Evolutionary conservation across 2,888 invertebrate species (phyloP).

Genomic region (Ornithoptera alexandrae): DNA sequence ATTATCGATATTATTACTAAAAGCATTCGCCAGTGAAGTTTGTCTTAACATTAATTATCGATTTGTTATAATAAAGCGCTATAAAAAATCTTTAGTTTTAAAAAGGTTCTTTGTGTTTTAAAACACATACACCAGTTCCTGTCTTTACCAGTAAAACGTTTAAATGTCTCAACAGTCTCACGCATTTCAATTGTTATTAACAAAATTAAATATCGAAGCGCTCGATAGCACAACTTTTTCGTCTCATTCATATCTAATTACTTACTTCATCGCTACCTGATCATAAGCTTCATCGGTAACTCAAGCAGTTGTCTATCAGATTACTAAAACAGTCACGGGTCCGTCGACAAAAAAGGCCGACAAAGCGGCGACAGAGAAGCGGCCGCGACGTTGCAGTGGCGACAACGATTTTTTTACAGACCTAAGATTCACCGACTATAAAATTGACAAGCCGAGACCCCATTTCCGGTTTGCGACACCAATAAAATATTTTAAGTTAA

Average conservation of each 20-base stretch:
- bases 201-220: constrained; percentile 5
- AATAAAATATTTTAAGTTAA: no score
- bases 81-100: no score
- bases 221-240: constrained; percentile 33
- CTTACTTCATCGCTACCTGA: constrained; percentile 71
- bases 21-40: no score
- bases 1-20: no score
- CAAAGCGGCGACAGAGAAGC: constrained; percentile 56
- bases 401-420: constrained; percentile 55
- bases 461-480: no score
- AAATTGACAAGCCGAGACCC: background rate
- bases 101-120: no score
- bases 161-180: constrained; percentile 1
- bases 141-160: no score
- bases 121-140: no score
- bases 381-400: constrained; percentile 51
- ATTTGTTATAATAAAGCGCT: no score
- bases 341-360: constrained; percentile 70
- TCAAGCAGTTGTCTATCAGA: constrained; percentile 66
- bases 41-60: no score
- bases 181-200: constrained; percentile 6
- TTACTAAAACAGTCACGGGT: constrained; percentile 78
- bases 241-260: constrained; percentile 57
- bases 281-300: constrained; percentile 51
- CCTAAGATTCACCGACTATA: constrained; percentile 38